phyloP scores from a whole-genome alignment of 1,140 invertebrate genomes.

The Saccostrea cuccullata region DNA sequence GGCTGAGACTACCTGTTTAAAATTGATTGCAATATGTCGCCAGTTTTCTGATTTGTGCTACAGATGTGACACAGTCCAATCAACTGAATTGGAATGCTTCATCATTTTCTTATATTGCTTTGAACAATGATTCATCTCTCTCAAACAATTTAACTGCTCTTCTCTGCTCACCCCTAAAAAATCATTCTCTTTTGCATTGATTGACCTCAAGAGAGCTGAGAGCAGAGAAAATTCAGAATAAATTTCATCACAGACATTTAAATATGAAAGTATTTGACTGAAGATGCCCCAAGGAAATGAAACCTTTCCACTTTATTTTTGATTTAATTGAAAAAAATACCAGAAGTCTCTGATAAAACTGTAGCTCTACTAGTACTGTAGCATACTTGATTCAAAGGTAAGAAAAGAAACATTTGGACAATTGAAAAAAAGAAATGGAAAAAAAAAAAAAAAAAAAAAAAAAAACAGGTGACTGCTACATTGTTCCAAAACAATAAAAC shows the following conservation, averaged over 20 bases:
- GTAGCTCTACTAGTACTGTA: no score
- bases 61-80: not conserved
- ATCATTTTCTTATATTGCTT: conserved; percentile 27
- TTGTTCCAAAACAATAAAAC: not conserved
- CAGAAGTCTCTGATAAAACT: no score
- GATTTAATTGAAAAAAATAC: not conserved
- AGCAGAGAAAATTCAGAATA: not conserved
- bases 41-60: not conserved
- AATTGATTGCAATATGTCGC: not conserved
- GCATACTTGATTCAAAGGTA: no score
- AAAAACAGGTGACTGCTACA: not conserved
- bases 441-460: not conserved
- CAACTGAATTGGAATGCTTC: not conserved
- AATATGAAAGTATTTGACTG: not conserved
- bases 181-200: not conserved
- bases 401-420: no score
- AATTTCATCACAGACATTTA: not conserved
- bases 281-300: not conserved
- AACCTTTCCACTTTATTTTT: not conserved
- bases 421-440: no score
- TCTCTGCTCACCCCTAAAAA: conserved; percentile 8
- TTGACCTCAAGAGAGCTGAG: not conserved
- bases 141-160: conserved; percentile 24
- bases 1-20: not conserved
- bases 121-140: conserved; percentile 25